Evolutionary conservation across 2,797 vertebrate species (phyloP).

Genomic region (Falco columbarius): DNA sequence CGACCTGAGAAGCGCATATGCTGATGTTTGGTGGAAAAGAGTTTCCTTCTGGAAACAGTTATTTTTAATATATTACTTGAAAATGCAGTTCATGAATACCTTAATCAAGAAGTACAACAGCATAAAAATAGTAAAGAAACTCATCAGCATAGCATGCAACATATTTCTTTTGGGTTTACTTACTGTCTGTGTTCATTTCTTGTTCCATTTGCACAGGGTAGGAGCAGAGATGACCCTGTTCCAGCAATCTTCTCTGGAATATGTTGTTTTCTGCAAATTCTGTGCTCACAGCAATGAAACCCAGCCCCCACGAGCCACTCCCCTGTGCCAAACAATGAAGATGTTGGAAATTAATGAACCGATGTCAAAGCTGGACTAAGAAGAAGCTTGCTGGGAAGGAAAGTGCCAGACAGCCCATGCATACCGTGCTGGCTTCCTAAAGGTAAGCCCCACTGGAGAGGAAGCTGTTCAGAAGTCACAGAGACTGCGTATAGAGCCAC

Average conservation of each 20-base stretch:
- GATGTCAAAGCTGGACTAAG: neutral
- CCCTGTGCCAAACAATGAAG: neutral
- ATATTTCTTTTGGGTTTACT: conserved; percentile 8
- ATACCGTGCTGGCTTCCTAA: neutral
- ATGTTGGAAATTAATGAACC: neutral
- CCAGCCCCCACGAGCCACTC: conserved; percentile 8
- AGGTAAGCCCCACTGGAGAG: neutral
- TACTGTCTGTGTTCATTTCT: conserved; percentile 24
- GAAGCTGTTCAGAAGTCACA: neutral
- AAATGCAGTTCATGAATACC: neutral
- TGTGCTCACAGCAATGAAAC: neutral
- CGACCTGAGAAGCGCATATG: rapidly evolving
- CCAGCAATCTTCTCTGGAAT: neutral
- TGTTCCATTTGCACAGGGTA: conserved; percentile 24
- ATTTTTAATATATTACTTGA: neutral
- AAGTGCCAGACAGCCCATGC: neutral
- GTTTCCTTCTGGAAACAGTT: neutral
- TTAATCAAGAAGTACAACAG: neutral
- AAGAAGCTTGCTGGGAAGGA: neutral
- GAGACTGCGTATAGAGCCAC: neutral
- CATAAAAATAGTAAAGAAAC: neutral
- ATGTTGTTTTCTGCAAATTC: neutral
- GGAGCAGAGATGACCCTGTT: neutral
- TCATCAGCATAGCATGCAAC: neutral
- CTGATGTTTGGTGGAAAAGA: neutral